Percentiles rank a stretch among this genome's conserved stretches.
phyloP scores from a whole-genome alignment of 1,140 invertebrate genomes.

The Drosophila bocqueti region DNA sequence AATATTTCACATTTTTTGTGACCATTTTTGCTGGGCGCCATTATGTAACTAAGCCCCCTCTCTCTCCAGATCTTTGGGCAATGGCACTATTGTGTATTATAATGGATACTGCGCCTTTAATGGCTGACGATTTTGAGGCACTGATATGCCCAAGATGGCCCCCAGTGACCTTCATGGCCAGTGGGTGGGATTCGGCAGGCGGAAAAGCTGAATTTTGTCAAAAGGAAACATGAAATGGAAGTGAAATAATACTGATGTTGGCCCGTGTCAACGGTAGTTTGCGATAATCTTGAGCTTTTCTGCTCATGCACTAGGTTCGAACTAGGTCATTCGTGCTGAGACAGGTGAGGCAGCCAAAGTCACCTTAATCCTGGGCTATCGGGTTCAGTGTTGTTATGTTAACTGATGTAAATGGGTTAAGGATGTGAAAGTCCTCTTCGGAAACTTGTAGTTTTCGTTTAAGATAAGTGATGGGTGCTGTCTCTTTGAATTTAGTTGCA shows the following conservation, averaged over 20 bases:
- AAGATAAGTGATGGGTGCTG: background rate
- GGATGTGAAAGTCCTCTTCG: background rate
- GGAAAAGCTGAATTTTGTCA: constrained; percentile 27
- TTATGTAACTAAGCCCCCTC: constrained; percentile 59
- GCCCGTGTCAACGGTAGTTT: constrained; percentile 41
- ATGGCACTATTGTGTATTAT: constrained; percentile 78
- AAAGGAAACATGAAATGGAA: constrained; percentile 31
- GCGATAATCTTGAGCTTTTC: constrained; percentile 43
- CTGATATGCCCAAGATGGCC: constrained; percentile 53
- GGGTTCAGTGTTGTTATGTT: constrained; percentile 8
- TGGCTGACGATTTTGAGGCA: constrained; percentile 68
- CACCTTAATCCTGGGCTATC: constrained; percentile 27
- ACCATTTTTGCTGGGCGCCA: constrained; percentile 56
- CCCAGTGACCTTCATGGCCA: constrained; percentile 59
- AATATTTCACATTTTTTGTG: constrained; percentile 82
- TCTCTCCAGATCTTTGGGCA: constrained; percentile 49
- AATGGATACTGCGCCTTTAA: constrained; percentile 72
- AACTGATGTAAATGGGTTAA: constrained; percentile 37
- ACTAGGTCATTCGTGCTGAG: constrained; percentile 31
- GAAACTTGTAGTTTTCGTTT: background rate
- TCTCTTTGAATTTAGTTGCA: fast-evolving
- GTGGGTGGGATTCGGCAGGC: constrained; percentile 1
- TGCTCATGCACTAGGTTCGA: constrained; percentile 7
- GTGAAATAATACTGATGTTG: constrained; percentile 36
- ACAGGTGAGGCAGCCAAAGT: constrained; percentile 23